Evolutionary conservation across 1,140 invertebrate genomes (phyloP).

Genomic region (Drosophila bipectinata): DNA sequence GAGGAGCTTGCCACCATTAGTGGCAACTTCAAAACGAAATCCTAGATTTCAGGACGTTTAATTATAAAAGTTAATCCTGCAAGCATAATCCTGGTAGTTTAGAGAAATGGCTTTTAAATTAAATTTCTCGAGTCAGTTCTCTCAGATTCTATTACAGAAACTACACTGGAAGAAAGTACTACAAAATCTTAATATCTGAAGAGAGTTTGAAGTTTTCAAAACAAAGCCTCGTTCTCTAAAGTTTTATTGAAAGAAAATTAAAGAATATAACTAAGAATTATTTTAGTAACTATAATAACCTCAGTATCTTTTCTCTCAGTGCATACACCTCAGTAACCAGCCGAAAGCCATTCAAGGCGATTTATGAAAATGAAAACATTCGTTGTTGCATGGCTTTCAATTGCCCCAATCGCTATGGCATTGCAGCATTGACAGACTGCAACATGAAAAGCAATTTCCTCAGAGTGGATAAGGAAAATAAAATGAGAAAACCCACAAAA

Average conservation of each 20-base stretch:
- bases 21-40: constrained; percentile 35
- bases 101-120: background rate
- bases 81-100: constrained; percentile 19
- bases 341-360: constrained; percentile 21
- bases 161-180: background rate
- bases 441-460: constrained; percentile 63
- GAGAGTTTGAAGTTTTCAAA: too few relatives aligned
- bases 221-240: too few relatives aligned
- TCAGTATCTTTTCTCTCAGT: background rate
- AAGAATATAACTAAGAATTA: background rate
- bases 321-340: constrained; percentile 3
- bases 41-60: constrained; percentile 43
- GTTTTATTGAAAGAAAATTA: too few relatives aligned
- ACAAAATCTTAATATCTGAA: too few relatives aligned
- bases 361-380: constrained; percentile 70
- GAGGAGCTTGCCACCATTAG: background rate
- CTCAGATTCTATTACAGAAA: background rate
- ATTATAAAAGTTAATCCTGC: constrained; percentile 43
- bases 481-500: background rate
- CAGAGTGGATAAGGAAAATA: constrained; percentile 2
- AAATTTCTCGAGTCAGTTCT: background rate
- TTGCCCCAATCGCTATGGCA: constrained; percentile 34
- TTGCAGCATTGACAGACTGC: constrained; percentile 51
- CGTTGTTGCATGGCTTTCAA: constrained; percentile 61
- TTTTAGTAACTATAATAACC: too few relatives aligned